Percentiles rank a stretch among this genome's conserved stretches.
Conservation (phyloP, 2,113 vertebrate genomes). For the Epinephelus cyanopodus region DNA sequence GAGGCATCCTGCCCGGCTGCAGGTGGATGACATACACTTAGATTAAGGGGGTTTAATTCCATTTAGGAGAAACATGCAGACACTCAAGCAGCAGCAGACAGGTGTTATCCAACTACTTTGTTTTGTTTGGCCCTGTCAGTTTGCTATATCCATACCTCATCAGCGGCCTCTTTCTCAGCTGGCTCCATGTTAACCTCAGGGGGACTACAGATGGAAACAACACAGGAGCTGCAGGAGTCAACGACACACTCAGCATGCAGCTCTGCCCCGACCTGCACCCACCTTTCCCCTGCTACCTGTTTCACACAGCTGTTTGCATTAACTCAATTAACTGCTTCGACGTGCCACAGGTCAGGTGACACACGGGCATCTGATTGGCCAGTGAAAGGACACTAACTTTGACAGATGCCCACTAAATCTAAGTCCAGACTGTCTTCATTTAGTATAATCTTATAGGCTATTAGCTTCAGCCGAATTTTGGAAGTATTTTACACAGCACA, state of each 20-base stretch:
- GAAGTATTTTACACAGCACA: not conserved
- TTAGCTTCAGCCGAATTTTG: not conserved
- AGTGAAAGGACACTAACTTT: not conserved
- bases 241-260: not conserved
- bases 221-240: not conserved
- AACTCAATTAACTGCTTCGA: not conserved
- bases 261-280: too few species aligned
- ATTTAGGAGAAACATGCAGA: not conserved
- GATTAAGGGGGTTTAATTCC: not conserved
- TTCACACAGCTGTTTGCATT: slow-evolving; percentile 37
- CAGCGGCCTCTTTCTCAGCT: not conserved
- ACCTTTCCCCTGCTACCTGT: not conserved
- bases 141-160: slow-evolving; percentile 1
- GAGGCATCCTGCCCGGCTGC: slow-evolving; percentile 72
- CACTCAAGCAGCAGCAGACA: not conserved
- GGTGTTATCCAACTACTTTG: too few species aligned
- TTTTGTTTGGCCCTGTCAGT: not conserved
- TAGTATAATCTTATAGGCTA: not conserved
- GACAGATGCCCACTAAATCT: not conserved
- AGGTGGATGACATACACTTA: not conserved
- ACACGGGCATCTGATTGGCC: not conserved
- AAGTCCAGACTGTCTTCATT: not conserved
- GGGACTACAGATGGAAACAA: not conserved
- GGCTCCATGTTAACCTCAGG: not conserved
- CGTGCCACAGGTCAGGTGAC: not conserved